Percentiles rank a stretch among this genome's conserved stretches.
phyloP scores from a whole-genome alignment of 2,888 invertebrate genomes.

The Eugnorisma glareosa region DNA sequence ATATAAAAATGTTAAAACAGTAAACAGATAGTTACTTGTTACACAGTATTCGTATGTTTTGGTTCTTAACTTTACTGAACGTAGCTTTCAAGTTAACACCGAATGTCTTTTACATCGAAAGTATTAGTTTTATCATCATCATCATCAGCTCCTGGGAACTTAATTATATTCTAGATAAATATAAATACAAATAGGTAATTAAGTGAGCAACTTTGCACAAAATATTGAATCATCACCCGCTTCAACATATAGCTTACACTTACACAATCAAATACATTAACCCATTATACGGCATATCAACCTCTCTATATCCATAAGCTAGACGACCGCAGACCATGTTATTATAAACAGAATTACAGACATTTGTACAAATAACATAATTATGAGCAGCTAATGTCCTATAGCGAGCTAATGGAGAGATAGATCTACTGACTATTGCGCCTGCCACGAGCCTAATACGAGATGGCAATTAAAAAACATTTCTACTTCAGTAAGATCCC shows the following conservation, averaged over 20 bases:
- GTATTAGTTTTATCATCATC: not conserved
- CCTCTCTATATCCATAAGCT: conserved; percentile 3
- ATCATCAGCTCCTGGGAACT: not conserved
- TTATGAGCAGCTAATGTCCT: conserved; percentile 1
- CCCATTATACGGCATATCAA: conserved; percentile 23
- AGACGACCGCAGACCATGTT: conserved; percentile 8
- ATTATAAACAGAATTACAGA: conserved; percentile 24
- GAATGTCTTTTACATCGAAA: not conserved
- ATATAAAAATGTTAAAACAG: not conserved
- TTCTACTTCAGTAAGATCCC: not conserved
- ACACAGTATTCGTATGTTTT: not conserved
- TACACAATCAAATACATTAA: conserved; percentile 28
- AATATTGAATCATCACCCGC: not conserved
- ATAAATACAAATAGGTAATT: not conserved
- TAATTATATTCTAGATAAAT: not conserved
- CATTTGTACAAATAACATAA: conserved; percentile 30
- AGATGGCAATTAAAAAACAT: not conserved
- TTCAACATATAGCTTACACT: conserved; percentile 18
- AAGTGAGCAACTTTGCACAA: not conserved
- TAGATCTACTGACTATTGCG: not conserved
- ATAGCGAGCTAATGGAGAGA: too few relatives aligned
- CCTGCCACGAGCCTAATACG: not conserved
- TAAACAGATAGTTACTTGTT: not conserved
- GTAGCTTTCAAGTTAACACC: not conserved
- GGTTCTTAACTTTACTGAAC: not conserved